These are phyloP conservation scores for Dioctria linearis DNA, from an alignment of 2,888 invertebrate genomes.

Conservation along the genomic window DNA sequence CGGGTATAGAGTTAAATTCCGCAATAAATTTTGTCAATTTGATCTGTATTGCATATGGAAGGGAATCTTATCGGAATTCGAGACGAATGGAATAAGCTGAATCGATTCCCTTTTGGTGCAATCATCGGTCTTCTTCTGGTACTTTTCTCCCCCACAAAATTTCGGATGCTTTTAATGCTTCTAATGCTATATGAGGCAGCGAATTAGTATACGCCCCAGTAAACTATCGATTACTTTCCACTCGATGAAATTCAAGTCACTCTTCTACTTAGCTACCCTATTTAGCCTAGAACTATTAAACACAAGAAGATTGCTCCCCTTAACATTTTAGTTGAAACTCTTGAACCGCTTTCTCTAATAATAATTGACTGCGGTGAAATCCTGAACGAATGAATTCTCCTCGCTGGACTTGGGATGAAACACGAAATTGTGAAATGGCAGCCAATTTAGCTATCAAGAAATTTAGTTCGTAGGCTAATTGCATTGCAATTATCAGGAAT, in stretches of 20 bases:
- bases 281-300: too few species aligned
- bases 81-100: not conserved
- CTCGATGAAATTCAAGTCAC: slow-evolving; percentile 2
- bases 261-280: too few species aligned
- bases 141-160: too few species aligned
- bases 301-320: not conserved
- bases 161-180: not conserved
- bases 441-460: slow-evolving; percentile 5
- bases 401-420: too few species aligned
- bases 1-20: slow-evolving; percentile 13
- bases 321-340: not conserved
- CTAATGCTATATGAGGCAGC: slow-evolving; percentile 15
- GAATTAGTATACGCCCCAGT: slow-evolving; percentile 42
- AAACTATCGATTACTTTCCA: slow-evolving; percentile 40
- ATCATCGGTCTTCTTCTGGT: too few species aligned
- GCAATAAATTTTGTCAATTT: slow-evolving; percentile 25
- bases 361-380: slow-evolving; percentile 43
- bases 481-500: slow-evolving; percentile 27
- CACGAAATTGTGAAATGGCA: not conserved
- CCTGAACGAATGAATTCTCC: not conserved
- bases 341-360: not conserved
- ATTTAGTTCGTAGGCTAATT: slow-evolving; percentile 21
- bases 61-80: too few species aligned
- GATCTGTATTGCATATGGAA: slow-evolving; percentile 42
- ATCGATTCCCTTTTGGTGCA: slow-evolving; percentile 5